Percentiles rank a stretch among this genome's conserved stretches.
These are phyloP conservation scores for Xenopus tropicalis DNA, from an alignment of 2,113 vertebrate species.

Conservation along the genomic window DNA sequence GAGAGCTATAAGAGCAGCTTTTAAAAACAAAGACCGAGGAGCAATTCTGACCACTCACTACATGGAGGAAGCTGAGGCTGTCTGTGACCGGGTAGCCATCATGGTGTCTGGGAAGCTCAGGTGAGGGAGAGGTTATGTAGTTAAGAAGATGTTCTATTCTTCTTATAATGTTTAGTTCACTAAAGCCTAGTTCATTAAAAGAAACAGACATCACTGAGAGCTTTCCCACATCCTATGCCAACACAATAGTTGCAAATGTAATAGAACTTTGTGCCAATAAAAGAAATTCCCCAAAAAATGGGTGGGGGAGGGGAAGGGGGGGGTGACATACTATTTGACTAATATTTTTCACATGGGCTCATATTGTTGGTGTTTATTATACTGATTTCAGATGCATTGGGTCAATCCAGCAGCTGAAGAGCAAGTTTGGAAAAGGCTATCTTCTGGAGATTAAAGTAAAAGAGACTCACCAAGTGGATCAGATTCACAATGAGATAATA, in stretches of 20 bases:
- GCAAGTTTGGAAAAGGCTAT: conserved; percentile 75
- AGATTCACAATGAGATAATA: conserved; percentile 71
- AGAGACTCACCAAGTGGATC: conserved; percentile 61
- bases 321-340: too few relatives aligned
- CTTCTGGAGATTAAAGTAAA: conserved; percentile 74
- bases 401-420: conserved; percentile 52
- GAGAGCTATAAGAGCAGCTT: conserved; percentile 68
- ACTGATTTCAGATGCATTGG: conserved; percentile 72
- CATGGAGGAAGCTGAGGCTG: conserved; percentile 81
- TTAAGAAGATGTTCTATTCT: too few relatives aligned
- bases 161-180: too few relatives aligned
- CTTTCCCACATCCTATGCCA: too few relatives aligned
- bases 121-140: conserved; percentile 52
- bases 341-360: too few relatives aligned
- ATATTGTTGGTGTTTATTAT: too few relatives aligned
- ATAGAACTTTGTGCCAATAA: too few relatives aligned
- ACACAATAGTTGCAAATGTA: too few relatives aligned
- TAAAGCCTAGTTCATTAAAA: too few relatives aligned
- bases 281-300: too few relatives aligned
- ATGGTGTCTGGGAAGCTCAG: conserved; percentile 80
- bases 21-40: conserved; percentile 69
- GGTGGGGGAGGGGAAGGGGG: too few relatives aligned
- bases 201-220: too few relatives aligned
- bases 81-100: conserved; percentile 86
- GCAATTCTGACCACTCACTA: conserved; percentile 84